Evolutionary conservation across 1,140 invertebrate genomes (phyloP).

Genomic region (Leptonema lineaticorne): DNA sequence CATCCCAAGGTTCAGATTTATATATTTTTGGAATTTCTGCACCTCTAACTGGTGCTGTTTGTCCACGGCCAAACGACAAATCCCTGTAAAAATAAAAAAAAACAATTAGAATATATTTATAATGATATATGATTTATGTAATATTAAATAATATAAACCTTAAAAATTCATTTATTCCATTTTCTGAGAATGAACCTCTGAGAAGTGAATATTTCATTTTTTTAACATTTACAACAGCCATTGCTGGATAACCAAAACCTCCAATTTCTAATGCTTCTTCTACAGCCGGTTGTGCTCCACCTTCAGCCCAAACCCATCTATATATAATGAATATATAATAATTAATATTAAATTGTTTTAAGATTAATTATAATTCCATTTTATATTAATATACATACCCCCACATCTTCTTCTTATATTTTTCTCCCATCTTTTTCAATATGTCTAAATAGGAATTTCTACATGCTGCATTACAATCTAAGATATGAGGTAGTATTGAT

Average conservation of each 20-base stretch:
- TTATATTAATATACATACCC: conserved; percentile 64
- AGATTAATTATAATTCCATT: background rate
- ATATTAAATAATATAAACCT: conserved; percentile 53
- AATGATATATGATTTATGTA: background rate
- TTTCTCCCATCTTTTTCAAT: conserved; percentile 78
- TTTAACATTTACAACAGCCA: conserved; percentile 94
- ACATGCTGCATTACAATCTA: conserved; percentile 95
- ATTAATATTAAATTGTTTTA: background rate
- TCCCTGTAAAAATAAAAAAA: conserved; percentile 62
- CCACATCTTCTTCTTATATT: conserved; percentile 96
- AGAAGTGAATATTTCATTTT: conserved; percentile 96
- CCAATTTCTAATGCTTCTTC: conserved; percentile 93
- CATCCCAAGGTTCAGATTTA: conserved; percentile 87
- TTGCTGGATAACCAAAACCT: conserved; percentile 87
- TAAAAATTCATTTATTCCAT: conserved; percentile 94
- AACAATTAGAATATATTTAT: conserved; percentile 7
- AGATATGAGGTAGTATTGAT: conserved; percentile 92
- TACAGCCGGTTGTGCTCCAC: conserved; percentile 76
- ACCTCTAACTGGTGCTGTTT: conserved; percentile 86
- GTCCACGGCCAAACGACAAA: conserved; percentile 91
- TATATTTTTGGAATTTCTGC: conserved; percentile 79
- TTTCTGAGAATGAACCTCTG: conserved; percentile 90
- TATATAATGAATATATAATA: conserved; percentile 36
- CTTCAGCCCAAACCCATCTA: conserved; percentile 95
- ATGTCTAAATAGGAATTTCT: conserved; percentile 85